A percentile compares a stretch with the other conserved stretches of the same genome.
Conservation (phyloP, 2,113 vertebrate species). For the Phycodurus eques region DNA sequence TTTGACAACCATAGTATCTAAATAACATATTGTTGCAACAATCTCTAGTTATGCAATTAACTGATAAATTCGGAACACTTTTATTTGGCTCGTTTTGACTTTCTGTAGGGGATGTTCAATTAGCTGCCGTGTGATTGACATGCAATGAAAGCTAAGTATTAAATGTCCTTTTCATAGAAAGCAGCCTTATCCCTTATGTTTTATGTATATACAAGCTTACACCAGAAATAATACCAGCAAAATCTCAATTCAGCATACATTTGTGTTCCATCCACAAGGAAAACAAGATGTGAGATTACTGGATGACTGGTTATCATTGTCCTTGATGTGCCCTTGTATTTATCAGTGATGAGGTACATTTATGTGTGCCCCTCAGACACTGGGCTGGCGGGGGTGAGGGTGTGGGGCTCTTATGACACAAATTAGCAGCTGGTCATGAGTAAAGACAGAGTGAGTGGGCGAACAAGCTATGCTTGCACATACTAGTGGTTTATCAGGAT, state of each 20-base stretch:
- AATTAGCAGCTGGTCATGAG: conserved; percentile 57
- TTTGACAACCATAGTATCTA: too few relatives aligned
- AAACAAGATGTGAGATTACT: background rate
- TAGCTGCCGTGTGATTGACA: too few relatives aligned
- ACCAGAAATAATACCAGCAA: background rate
- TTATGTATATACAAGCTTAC: background rate
- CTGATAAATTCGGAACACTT: too few relatives aligned
- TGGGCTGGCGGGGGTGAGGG: conserved; percentile 1
- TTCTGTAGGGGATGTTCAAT: too few relatives aligned
- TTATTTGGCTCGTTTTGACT: too few relatives aligned
- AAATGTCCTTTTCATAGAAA: background rate
- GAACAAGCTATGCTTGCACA: conserved; percentile 30
- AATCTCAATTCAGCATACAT: background rate
- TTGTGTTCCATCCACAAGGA: background rate
- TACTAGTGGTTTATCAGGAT: conserved; percentile 57
- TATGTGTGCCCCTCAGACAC: conserved; percentile 56
- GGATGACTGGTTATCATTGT: conserved; percentile 12
- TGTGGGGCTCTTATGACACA: conserved; percentile 52
- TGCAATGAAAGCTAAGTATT: background rate
- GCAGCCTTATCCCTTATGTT: background rate
- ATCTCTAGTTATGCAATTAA: too few relatives aligned
- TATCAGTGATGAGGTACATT: conserved; percentile 63
- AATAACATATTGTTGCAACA: too few relatives aligned
- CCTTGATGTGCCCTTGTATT: conserved; percentile 62
- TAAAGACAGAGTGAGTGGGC: conserved; percentile 8